Evolutionary conservation across 2,797 vertebrate genomes (phyloP).

Genomic region (Borostomias antarcticus): DNA sequence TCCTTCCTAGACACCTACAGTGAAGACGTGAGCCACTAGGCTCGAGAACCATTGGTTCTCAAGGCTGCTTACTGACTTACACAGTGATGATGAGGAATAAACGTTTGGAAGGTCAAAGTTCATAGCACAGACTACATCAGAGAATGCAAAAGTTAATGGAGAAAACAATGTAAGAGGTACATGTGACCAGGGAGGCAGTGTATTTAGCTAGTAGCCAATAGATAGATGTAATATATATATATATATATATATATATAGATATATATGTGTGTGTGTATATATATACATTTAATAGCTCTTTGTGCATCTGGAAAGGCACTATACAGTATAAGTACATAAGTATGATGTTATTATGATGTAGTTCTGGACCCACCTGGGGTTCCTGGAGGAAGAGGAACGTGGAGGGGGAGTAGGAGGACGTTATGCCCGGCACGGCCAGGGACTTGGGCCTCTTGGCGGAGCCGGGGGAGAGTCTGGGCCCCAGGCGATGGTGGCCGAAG

Average conservation of each 20-base stretch:
- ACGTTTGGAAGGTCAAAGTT: no score
- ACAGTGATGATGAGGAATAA: no score
- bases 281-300: neutral
- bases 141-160: neutral
- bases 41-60: no score
- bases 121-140: neutral
- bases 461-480: slow-evolving; percentile 59
- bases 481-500: slow-evolving; percentile 63
- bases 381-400: slow-evolving; percentile 72
- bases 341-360: neutral
- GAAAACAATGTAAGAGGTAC: slow-evolving; percentile 4
- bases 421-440: slow-evolving; percentile 89
- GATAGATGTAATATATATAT: no score
- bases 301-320: no score
- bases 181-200: no score
- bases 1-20: no score
- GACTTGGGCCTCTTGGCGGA: slow-evolving; percentile 87
- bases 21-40: no score
- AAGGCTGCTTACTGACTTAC: no score
- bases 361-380: slow-evolving; percentile 59
- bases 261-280: slow-evolving; percentile 9
- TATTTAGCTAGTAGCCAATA: no score
- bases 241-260: neutral
- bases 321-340: neutral
- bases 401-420: slow-evolving; percentile 67